Conservation (phyloP, 2,888 invertebrate species). For the Euproctis similis region DNA sequence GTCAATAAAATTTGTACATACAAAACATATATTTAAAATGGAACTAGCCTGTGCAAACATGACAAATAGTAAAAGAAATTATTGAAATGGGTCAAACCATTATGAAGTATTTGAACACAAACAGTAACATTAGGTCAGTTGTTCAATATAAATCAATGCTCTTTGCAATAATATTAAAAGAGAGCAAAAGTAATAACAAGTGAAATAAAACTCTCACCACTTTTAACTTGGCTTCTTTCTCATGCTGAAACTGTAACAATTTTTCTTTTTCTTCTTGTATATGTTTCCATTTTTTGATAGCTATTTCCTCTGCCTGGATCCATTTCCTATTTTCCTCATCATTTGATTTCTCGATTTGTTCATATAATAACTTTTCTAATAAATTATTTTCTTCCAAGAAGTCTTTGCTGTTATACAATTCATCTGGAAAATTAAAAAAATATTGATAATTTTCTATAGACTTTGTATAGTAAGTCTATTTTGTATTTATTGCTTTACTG, state of each 20-base stretch:
- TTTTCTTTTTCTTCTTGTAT: slow-evolving; percentile 74
- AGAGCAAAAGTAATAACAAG: not conserved
- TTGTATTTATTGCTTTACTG: no score
- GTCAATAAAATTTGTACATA: no score
- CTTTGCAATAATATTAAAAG: no score
- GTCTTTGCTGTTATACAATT: slow-evolving; percentile 11
- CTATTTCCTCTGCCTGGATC: slow-evolving; percentile 79
- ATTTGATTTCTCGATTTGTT: slow-evolving; percentile 73
- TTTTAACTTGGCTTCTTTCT: slow-evolving; percentile 76
- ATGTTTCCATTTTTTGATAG: slow-evolving; percentile 78
- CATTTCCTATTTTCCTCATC: slow-evolving; percentile 78
- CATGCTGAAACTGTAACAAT: slow-evolving; percentile 73
- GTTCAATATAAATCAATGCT: no score
- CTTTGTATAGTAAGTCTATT: not conserved
- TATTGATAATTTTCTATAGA: not conserved
- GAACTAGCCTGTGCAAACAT: no score
- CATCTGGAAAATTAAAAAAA: slow-evolving; percentile 10
- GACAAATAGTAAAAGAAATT: no score
- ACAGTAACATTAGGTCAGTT: no score
- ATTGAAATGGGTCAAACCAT: no score
- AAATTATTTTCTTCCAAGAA: slow-evolving; percentile 46
- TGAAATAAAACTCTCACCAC: slow-evolving; percentile 33
- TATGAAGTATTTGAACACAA: no score
- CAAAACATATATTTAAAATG: no score
- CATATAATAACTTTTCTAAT: slow-evolving; percentile 66